These are phyloP conservation scores for Lampris incognitus DNA, from an alignment of 2,113 vertebrate species.

Conservation along the genomic window DNA sequence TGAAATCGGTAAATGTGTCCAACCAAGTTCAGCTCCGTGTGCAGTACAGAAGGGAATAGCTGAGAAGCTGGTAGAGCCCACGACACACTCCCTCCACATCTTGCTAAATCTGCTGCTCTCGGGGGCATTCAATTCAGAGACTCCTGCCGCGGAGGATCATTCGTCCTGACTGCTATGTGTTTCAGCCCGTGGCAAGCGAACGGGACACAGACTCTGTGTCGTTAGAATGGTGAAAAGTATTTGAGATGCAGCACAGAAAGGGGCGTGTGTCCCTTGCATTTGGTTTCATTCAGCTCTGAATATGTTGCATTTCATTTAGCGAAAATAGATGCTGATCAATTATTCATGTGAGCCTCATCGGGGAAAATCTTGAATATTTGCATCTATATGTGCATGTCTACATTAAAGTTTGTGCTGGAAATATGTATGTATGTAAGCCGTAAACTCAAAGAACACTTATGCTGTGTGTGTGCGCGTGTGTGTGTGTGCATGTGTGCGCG, in stretches of 20 bases:
- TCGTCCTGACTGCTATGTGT: constrained; percentile 2
- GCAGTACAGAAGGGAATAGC: constrained; percentile 7
- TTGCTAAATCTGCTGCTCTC: constrained; percentile 21
- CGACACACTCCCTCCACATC: constrained; percentile 40
- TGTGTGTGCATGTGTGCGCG: not conserved
- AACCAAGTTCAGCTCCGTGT: constrained; percentile 21
- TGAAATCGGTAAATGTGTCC: constrained; percentile 25
- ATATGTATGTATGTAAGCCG: no score
- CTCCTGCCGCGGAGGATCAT: constrained; percentile 19
- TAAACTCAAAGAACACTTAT: not conserved
- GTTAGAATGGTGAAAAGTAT: no score
- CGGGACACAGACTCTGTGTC: no score
- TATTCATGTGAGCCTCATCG: no score
- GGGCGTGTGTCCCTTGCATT: no score
- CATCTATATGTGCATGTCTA: no score
- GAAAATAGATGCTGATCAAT: no score
- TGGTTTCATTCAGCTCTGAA: no score
- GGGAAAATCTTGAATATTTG: no score
- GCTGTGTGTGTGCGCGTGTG: not conserved
- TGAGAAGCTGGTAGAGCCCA: not conserved
- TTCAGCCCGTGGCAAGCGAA: not conserved
- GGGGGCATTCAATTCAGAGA: constrained; percentile 22
- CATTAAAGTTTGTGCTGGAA: no score
- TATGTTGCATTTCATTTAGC: no score
- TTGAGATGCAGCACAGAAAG: no score